phyloP scores from a whole-genome alignment of 2,113 vertebrate species.

The Lathamus discolor region DNA sequence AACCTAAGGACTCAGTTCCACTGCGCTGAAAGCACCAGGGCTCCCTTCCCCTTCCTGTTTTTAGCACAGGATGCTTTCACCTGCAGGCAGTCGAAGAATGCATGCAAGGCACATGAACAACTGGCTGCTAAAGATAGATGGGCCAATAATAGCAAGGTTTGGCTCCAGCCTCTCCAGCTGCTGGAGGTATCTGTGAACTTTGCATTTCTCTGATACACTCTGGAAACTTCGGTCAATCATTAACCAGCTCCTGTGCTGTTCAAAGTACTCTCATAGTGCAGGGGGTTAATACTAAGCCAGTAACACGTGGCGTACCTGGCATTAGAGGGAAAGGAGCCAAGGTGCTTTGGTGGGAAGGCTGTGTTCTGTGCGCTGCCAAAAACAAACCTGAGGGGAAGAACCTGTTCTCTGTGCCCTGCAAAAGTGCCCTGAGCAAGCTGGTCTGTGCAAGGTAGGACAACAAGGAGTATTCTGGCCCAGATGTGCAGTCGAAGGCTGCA shows the following conservation, averaged over 20 bases:
- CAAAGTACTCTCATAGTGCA: fast-evolving
- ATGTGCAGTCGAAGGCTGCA: fast-evolving
- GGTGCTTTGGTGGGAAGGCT: fast-evolving
- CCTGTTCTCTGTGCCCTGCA: neutral
- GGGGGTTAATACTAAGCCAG: neutral
- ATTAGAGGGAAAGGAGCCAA: fast-evolving
- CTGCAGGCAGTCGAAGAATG: neutral
- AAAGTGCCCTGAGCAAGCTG: neutral
- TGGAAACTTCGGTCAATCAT: neutral
- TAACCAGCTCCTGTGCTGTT: neutral
- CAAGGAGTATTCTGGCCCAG: fast-evolving
- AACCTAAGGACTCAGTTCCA: neutral
- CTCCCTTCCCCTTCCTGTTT: neutral
- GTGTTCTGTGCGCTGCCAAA: fast-evolving
- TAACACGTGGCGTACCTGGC: neutral
- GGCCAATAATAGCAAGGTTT: neutral
- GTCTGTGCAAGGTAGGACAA: neutral
- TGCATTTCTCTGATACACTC: neutral
- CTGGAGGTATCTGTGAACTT: slow-evolving; percentile 1
- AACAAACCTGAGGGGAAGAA: neutral
- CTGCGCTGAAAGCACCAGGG: neutral
- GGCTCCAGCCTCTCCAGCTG: neutral
- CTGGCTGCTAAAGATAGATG: neutral
- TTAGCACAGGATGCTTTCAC: neutral
- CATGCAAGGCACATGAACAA: neutral